These are phyloP conservation scores for Clarias gariepinus DNA, from an alignment of 2,113 vertebrate species.

Conservation along the genomic window DNA sequence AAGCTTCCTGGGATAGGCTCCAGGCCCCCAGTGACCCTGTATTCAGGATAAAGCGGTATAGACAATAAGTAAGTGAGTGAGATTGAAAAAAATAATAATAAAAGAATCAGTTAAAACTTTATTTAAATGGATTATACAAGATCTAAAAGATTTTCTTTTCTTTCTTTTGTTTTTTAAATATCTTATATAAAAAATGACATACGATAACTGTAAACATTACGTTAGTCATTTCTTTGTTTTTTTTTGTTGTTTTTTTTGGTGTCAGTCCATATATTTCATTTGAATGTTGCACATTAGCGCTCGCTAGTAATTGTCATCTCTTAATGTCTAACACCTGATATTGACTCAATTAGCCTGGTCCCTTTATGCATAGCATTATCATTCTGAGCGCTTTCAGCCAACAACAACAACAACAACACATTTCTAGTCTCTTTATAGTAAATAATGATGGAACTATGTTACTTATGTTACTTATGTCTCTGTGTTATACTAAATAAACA, in stretches of 20 bases:
- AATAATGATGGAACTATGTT: background rate
- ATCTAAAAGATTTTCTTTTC: background rate
- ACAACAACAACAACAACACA: background rate
- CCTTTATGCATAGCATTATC: slow-evolving; percentile 25
- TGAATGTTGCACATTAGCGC: background rate
- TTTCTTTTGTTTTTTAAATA: background rate
- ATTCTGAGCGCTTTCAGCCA: background rate
- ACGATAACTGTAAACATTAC: background rate
- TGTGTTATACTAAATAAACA: background rate
- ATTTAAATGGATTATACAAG: background rate
- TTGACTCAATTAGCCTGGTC: slow-evolving; percentile 15
- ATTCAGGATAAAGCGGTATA: too few species aligned
- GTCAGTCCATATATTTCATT: slow-evolving; percentile 9
- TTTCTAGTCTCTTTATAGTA: background rate
- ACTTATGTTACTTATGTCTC: background rate
- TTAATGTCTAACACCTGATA: slow-evolving; percentile 25
- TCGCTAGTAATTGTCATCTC: background rate
- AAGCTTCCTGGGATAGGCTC: too few species aligned
- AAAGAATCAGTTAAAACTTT: background rate
- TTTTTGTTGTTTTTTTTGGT: background rate
- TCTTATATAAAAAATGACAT: background rate
- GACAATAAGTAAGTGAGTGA: too few species aligned
- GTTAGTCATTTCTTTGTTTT: background rate
- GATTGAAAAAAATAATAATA: too few species aligned
- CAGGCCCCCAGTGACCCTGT: too few species aligned